Evolutionary conservation across 64 coral and sea anemone species (phyloP).

Genomic region (Pocillopora damicornis): DNA sequence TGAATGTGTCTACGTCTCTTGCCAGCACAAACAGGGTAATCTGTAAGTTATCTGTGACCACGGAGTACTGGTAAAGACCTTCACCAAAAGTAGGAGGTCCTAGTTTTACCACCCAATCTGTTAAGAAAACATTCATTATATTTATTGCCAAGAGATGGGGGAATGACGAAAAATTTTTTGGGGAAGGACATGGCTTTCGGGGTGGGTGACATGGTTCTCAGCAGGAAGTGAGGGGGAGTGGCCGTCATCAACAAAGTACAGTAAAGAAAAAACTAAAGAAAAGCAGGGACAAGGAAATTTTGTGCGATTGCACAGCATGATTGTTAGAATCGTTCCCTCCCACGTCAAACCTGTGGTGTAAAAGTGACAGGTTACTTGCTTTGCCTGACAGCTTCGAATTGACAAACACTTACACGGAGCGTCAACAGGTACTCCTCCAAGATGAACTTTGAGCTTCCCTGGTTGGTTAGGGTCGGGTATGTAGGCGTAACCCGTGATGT

Average conservation of each 20-base stretch:
- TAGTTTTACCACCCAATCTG: conserved; percentile 63
- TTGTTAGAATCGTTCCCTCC: too few relatives aligned
- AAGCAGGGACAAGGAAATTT: too few relatives aligned
- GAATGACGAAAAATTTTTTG: too few relatives aligned
- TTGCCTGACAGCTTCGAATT: too few relatives aligned
- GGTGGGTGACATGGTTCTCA: too few relatives aligned
- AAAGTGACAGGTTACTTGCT: too few relatives aligned
- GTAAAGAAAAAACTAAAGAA: too few relatives aligned
- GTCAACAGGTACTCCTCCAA: conserved; percentile 21
- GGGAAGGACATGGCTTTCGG: too few relatives aligned
- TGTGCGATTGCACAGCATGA: too few relatives aligned
- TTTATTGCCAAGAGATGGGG: not conserved
- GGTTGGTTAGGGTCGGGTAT: conserved; percentile 23
- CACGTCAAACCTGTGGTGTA: too few relatives aligned
- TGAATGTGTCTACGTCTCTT: conserved; percentile 33
- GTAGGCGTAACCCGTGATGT: conserved; percentile 62
- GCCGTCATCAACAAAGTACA: too few relatives aligned
- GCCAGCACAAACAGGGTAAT: conserved; percentile 44
- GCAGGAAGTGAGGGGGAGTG: too few relatives aligned
- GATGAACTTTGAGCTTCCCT: conserved; percentile 50
- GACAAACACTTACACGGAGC: conserved; percentile 39
- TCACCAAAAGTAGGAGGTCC: conserved; percentile 19
- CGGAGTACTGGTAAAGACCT: conserved; percentile 46
- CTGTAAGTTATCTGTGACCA: conserved; percentile 16
- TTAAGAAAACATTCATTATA: not conserved